These are phyloP conservation scores for Pollimyrus isidori DNA, from an alignment of 2,113 vertebrate species.

Conservation along the genomic window DNA sequence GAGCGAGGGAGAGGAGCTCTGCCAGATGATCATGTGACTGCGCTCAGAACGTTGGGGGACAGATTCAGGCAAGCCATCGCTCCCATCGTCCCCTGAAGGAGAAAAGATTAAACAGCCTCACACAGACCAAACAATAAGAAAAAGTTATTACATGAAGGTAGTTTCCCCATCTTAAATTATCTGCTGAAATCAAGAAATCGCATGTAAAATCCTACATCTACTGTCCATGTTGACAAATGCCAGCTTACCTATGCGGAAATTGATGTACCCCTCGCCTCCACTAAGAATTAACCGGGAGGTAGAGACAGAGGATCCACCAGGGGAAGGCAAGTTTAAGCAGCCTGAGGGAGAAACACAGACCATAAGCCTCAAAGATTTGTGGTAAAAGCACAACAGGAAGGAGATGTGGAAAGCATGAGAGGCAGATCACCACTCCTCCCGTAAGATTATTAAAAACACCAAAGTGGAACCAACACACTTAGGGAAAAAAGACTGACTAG, in stretches of 20 bases:
- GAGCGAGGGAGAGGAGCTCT: slow-evolving; percentile 39
- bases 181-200: not conserved
- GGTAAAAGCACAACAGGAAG: not conserved
- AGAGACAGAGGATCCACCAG: slow-evolving; percentile 39
- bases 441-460: not conserved
- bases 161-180: not conserved
- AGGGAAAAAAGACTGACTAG: not conserved
- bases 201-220: not conserved
- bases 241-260: slow-evolving; percentile 68
- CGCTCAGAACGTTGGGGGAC: slow-evolving; percentile 58
- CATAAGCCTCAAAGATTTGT: not conserved
- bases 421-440: not conserved
- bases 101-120: not conserved
- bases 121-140: not conserved
- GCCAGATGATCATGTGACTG: slow-evolving; percentile 71
- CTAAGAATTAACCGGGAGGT: slow-evolving; percentile 65
- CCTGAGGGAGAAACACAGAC: slow-evolving; percentile 38
- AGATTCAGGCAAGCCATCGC: slow-evolving; percentile 40
- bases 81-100: slow-evolving; percentile 59
- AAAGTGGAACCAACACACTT: not conserved
- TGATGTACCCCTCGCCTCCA: slow-evolving; percentile 74
- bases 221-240: not conserved
- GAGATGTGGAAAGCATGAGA: not conserved
- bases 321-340: slow-evolving; percentile 48
- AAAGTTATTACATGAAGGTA: not conserved